Evolutionary conservation across 2,113 vertebrate genomes (phyloP), one percentile per base, ranked within the genome.

Genomic region (Myrmophylax atrothorax): DNA sequence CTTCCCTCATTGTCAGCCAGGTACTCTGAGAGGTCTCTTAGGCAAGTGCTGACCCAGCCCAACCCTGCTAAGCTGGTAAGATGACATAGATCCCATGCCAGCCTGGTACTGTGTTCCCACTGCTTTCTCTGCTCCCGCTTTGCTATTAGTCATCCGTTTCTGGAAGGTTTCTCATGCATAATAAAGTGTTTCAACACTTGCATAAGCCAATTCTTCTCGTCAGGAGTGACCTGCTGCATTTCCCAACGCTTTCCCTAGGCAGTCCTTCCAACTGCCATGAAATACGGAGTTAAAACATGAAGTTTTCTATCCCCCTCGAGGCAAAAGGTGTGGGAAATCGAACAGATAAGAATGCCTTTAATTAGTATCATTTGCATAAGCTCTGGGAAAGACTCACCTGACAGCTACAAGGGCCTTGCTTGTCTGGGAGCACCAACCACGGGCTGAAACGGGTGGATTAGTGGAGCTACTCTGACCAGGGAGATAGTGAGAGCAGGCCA

Each of bases 311-410:
- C 86, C 74, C 79, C 96, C 96, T 95, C 0, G 31, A 87, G 95
- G 94, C 93, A 97, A 94, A 97, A 97, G 95, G 95, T 96, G 94
- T 97, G 96, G 96, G 95, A 96, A 97, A 96, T 93, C 4, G 59
- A 96, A 95, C 84, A 96, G 94, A 97, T 94, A 96, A 97, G 95
- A 93, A 96, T 95, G 83, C 46, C 76, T 97, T 97, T 95, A 97
- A 96, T 96, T 95, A 96, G 97, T 70, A 92, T 84, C 77, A 96
- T 96, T 96, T 95, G 92, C 96, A 96, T 96, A 91, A 96, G 82
- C 91, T 68, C 96, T 95, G 95, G 96, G 95, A 97, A 96, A 91
- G 35, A 83, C 93, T 97, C 95, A 95, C 76, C 96, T 95, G 96
- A 95, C 87, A 90, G 94, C 74, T 84, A 90, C 52, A 93, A 95